A percentile compares a stretch with the other conserved stretches of the same genome.
Conservation (phyloP, 2,113 vertebrate genomes). For the Redunca redunca region DNA sequence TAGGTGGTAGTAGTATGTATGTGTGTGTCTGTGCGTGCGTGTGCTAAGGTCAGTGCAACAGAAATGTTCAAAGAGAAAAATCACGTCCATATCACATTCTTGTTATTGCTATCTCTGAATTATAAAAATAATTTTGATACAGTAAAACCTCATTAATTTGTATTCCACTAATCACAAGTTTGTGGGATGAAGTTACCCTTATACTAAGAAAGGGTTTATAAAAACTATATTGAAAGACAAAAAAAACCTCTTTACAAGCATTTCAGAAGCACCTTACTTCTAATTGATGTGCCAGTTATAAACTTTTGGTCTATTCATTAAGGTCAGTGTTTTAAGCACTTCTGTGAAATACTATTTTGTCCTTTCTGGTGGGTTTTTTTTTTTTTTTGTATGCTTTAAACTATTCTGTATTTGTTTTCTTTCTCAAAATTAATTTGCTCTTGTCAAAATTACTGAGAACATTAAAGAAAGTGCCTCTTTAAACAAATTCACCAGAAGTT, state of each 20-base stretch:
- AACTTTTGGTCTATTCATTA: slow-evolving; percentile 19
- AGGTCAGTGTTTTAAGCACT: slow-evolving; percentile 28
- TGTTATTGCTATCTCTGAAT: slow-evolving; percentile 70
- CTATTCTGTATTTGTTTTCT: not conserved
- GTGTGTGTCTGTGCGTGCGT: not conserved
- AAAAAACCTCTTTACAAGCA: slow-evolving; percentile 29
- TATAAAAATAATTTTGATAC: slow-evolving; percentile 68
- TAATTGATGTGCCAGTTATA: slow-evolving; percentile 11
- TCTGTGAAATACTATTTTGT: not conserved
- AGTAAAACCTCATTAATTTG: slow-evolving; percentile 70
- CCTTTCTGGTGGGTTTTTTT: not conserved
- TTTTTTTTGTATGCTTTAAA: slow-evolving; percentile 17
- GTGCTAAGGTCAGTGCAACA: slow-evolving; percentile 10
- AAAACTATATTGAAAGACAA: slow-evolving; percentile 35
- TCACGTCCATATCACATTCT: slow-evolving; percentile 32
- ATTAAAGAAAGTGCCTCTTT: slow-evolving; percentile 5
- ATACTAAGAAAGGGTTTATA: slow-evolving; percentile 5
- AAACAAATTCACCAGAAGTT: not conserved
- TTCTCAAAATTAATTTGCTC: not conserved
- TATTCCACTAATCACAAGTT: slow-evolving; percentile 46
- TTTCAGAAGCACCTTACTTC: slow-evolving; percentile 54
- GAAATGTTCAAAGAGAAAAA: slow-evolving; percentile 58
- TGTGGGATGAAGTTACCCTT: slow-evolving; percentile 27
- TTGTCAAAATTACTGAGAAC: slow-evolving; percentile 16
- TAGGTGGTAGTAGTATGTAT: not conserved